Evolutionary conservation across 37 sponge, comb jelly and placozoan species (phyloP).

Genomic region (Theonella swinhoei): DNA sequence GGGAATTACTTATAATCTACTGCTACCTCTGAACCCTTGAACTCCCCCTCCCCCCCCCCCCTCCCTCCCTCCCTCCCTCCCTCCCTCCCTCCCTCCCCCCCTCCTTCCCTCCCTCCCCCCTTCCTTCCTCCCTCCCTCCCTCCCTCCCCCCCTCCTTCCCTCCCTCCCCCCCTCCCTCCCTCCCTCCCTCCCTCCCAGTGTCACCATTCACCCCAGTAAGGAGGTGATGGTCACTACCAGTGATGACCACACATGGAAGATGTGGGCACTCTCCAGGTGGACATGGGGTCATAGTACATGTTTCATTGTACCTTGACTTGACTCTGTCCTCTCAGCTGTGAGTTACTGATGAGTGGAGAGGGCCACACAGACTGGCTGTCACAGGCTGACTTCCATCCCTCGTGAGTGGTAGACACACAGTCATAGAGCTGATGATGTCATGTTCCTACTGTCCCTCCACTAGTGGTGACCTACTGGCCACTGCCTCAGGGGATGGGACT

Average conservation of each 20-base stretch:
- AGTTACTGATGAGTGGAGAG: constrained; percentile 83
- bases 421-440: neutral
- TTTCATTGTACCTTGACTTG: too few species aligned
- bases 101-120: too few species aligned
- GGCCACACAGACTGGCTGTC: constrained; percentile 95
- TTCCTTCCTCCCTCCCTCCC: too few species aligned
- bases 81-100: too few species aligned
- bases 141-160: too few species aligned
- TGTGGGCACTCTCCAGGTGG: constrained; percentile 86
- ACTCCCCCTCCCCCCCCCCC: too few species aligned
- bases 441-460: neutral
- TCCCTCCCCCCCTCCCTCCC: too few species aligned
- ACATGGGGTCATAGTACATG: too few species aligned
- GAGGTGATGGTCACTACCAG: constrained; percentile 81
- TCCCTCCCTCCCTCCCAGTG: constrained; percentile 2
- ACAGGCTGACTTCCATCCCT: constrained; percentile 62
- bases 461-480: constrained; percentile 80
- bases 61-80: too few species aligned
- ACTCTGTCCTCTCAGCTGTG: constrained; percentile 39
- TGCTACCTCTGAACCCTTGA: too few species aligned
- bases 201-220: constrained; percentile 77
- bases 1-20: too few species aligned
- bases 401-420: neutral
- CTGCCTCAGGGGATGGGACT: constrained; percentile 88
- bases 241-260: constrained; percentile 94